Evolutionary conservation across 2,113 vertebrate genomes (phyloP), one percentile per base, ranked within the genome.

Genomic region (Shinisaurus crocodilurus): DNA sequence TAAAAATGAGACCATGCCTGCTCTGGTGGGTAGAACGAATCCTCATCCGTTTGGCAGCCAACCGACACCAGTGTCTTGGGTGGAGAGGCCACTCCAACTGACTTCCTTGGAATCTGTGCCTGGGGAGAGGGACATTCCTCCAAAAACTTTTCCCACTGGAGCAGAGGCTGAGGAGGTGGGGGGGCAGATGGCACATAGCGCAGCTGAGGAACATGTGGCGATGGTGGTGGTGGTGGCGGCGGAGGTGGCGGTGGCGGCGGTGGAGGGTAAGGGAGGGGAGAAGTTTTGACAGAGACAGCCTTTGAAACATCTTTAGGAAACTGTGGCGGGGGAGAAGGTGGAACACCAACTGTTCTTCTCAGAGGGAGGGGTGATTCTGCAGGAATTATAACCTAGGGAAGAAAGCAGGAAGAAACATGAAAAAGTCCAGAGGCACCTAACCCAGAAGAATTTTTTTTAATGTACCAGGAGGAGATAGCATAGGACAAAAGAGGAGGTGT

Each of bases 11-110:
- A 90, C 95, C 98, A 94, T 98, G 98, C 98, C 98, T 99, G 98
- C 94, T 97, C 94, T 5, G 97, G 95, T 93, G 97, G 97, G 95
- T 98, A 98, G 96, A 98, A 94, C 70, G 97, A 96, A 77, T 98
- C 98, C 70, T 98, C 98, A 72, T 98, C 98, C 1, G 99, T 99
- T 96, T 99, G 99, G 95, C 99, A 99, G 95, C 97, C 98, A 95
- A 99, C 97, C 65, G 99, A 99, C 93, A 98, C 97, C 95, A 98
- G 91, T 48, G 96, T 90, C 94, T 96, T 98, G 90, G 97, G 94
- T n/a, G 91, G 69, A 6, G 96, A 87, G 74, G 93, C 85, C 13
- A 27, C 16, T 80, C 63, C 72, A 2, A 72, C 10, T n/a, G 63
- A 79, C 54, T 85, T 45, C 54, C 27, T 69, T 18, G 48, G 92